Evolutionary conservation across 2,113 vertebrate genomes (phyloP), one percentile per base, ranked within the genome.

Genomic region (Todiramphus chloris): DNA sequence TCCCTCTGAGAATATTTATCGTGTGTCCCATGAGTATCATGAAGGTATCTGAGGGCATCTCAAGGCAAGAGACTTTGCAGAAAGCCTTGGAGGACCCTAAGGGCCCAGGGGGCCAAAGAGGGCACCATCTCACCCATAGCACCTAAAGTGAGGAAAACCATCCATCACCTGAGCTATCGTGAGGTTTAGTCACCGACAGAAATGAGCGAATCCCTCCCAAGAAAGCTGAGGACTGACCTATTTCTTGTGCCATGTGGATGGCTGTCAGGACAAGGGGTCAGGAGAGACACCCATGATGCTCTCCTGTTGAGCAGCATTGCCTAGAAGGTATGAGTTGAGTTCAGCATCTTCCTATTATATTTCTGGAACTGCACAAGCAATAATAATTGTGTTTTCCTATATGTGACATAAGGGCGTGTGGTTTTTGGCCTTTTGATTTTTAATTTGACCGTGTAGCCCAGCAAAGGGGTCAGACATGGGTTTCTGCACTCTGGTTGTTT

Each of bases 41-140:
- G 30, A 50, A 44, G 50, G 74, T 27, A 85, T 31, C 41, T 39
- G 35, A 75, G 48, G 27, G 25, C 19, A 31, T 63, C 69, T 37
- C 2, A 2, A 30, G 17, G 30, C 33, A 60, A 67, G 16, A 74
- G 24, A 48, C 46, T 8, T 55, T 1, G 1, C 62, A 62, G 55
- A 56, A 87, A 62, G 41, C 41, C 41, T 82, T 81, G 35, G 16
- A 81, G n/a, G 25, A 74, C 46, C 28, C 9, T 55, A 33, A 68
- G 62, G n/a, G 39, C 14, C 11, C n/a, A 48, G 16, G 39, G n/a
- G 68, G n/a, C 8, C n/a, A 31, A 20, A 62, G 10, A 60, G n/a
- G 25, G 35, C 11, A 16, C 25, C 1, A 1, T 48, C 41, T 81
- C 17, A 6, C 39, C 17, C 0, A 0, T 48, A 43, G 17, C 17